Base-by-base conservation (phyloP, 2,113 vertebrate species). In the Tragulus kanchil region DNA sequence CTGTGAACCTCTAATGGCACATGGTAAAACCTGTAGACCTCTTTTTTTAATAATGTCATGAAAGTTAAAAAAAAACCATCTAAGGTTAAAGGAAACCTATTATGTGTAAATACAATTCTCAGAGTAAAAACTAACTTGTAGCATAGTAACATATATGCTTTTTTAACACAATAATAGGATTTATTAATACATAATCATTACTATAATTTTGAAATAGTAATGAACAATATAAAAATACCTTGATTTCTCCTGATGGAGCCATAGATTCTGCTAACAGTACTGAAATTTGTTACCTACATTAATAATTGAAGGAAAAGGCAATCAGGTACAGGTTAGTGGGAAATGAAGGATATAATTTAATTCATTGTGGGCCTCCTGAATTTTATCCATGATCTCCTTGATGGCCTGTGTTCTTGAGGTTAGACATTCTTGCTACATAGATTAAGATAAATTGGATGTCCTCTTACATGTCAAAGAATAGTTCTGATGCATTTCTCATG, bases 401-500 rank as follows among this genome's bases (percentile, higher is more conserved):
- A 48, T 82, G 45, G 3, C 16, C 25, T 25, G 1, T 62, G 50
- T 84, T 89, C 11, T 3, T 8, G 36, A 69, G 16, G 25, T 62
- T 89, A 90, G 64, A 59, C 58, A 56, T 79, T 86, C 15, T 54
- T 94, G 8, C 7, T 85, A 16, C 2, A 21, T 58, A 79, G n/a
- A 86, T 75, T 81, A 54, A 28, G 48, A 64, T 71, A 65, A 90
- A 81, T 25, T 15, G 77, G 3, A 64, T 69, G 56, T 94, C 7
- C 81, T 93, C 26, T 25, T 58, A 78, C 0, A 36, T 91, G 4
- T 42, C 17, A 85, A n/a, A n/a, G n/a, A 96, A 82, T 89, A 15
- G 17, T 71, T 45, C 94, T 85, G 64, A 62, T 81, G 25, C 81
- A 67, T 56, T 97, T 96, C 25, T 90, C n/a, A 58, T 50, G 19